A percentile compares a stretch with the other conserved stretches of the same genome.
phyloP scores from a whole-genome alignment of 2,888 invertebrate genomes.

The Drosophila prostipennis region DNA sequence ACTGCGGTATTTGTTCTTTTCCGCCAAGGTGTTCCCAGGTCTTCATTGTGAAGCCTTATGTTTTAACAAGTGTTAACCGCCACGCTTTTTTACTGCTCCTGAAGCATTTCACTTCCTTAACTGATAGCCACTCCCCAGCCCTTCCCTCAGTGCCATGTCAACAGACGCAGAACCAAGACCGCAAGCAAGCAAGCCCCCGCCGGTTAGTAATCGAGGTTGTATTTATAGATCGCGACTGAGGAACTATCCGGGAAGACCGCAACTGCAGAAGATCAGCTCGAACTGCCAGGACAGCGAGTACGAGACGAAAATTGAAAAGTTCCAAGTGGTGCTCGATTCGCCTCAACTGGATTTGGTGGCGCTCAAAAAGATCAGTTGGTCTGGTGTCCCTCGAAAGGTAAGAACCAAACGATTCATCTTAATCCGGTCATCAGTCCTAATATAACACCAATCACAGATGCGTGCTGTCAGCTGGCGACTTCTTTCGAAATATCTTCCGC shows the following conservation, averaged over 20 bases:
- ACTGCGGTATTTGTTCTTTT: too few species aligned
- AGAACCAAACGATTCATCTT: background rate
- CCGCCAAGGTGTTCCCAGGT: background rate
- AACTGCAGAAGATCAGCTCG: conserved; percentile 87
- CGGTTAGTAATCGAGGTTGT: conserved; percentile 10
- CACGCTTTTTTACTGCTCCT: background rate
- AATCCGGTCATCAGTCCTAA: background rate
- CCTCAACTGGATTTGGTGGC: conserved; percentile 93
- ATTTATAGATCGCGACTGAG: conserved; percentile 75
- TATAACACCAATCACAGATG: conserved; percentile 82
- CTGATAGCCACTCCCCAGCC: conserved; percentile 5
- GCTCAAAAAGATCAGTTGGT: conserved; percentile 96
- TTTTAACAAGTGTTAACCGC: background rate
- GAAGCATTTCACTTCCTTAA: conserved; percentile 3
- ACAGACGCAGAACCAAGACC: conserved; percentile 18
- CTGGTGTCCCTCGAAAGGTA: conserved; percentile 96
- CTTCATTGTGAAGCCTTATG: background rate
- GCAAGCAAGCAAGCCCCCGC: background rate
- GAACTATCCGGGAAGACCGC: conserved; percentile 90
- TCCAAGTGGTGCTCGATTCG: conserved; percentile 91
- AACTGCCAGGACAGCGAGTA: conserved; percentile 88
- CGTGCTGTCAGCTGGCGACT: conserved; percentile 88
- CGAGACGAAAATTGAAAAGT: conserved; percentile 93
- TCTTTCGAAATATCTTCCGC: conserved; percentile 95
- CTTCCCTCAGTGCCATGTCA: conserved; percentile 28